Conservation (phyloP, 2,888 invertebrate species). For the Agapostemon virescens region DNA sequence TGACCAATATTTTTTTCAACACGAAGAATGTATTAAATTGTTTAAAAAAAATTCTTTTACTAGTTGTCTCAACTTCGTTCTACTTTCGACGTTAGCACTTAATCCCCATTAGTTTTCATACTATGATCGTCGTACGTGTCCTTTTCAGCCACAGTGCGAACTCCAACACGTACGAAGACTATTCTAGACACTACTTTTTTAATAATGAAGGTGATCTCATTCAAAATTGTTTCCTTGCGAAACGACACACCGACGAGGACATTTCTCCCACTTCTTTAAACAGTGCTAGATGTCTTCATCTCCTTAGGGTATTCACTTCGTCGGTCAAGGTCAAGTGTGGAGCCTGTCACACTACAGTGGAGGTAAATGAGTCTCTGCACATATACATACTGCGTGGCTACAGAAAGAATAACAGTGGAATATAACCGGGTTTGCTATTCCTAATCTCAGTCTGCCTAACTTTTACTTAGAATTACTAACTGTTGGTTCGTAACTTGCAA, state of each 20-base stretch:
- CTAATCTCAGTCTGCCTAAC: not conserved
- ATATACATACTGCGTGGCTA: not conserved
- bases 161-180: not conserved
- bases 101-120: not conserved
- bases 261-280: not conserved
- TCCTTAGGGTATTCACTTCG: conserved; percentile 8
- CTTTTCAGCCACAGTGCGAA: not conserved
- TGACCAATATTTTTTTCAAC: too few relatives aligned
- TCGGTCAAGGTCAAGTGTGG: conserved; percentile 6
- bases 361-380: not conserved
- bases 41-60: not conserved
- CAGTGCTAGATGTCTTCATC: not conserved
- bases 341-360: not conserved
- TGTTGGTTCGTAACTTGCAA: too few relatives aligned
- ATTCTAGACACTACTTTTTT: not conserved
- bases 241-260: not conserved
- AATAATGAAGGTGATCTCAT: not conserved
- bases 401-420: not conserved
- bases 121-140: not conserved
- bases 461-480: not conserved
- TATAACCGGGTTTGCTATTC: not conserved
- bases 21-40: too few relatives aligned
- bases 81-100: not conserved
- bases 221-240: not conserved
- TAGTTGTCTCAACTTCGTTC: not conserved